Percentiles rank a stretch among this genome's conserved stretches.
Evolutionary conservation across 2,113 vertebrate species (phyloP).

Genomic region (Helogale parvula): DNA sequence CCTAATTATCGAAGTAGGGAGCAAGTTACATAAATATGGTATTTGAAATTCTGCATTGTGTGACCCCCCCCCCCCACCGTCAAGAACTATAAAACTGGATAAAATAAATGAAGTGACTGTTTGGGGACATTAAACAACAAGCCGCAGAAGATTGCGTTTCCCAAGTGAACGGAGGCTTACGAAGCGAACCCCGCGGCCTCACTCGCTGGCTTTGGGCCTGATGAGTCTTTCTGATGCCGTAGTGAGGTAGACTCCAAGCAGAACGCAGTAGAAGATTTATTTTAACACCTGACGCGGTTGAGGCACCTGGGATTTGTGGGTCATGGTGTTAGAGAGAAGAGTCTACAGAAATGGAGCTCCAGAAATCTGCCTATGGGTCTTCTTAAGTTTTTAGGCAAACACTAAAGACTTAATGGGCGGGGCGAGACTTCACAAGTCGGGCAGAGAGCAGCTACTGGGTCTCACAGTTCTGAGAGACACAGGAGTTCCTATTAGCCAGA

Average conservation of each 20-base stretch:
- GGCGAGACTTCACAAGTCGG: background rate
- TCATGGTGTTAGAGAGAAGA: background rate
- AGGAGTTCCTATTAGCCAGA: background rate
- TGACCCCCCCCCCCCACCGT: too few relatives aligned
- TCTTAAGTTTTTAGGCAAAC: background rate
- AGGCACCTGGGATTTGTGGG: background rate
- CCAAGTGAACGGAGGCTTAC: background rate
- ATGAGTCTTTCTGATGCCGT: background rate
- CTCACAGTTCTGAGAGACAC: background rate
- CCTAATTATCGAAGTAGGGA: background rate
- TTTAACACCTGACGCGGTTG: background rate
- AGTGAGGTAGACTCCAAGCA: background rate
- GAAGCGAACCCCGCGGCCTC: background rate
- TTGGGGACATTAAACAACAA: background rate
- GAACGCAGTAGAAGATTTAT: background rate
- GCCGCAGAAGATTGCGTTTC: background rate
- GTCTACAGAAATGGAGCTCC: background rate
- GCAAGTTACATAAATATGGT: background rate
- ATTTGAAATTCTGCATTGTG: background rate
- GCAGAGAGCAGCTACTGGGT: background rate
- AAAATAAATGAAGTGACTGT: background rate
- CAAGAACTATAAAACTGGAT: background rate
- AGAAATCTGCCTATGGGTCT: background rate
- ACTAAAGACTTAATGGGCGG: background rate
- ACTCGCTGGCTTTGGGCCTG: background rate